A percentile compares a stretch with the other conserved stretches of the same genome.
These are phyloP conservation scores for Trichogramma dendrolimi DNA, from an alignment of 2,888 invertebrate genomes.

Conservation along the genomic window DNA sequence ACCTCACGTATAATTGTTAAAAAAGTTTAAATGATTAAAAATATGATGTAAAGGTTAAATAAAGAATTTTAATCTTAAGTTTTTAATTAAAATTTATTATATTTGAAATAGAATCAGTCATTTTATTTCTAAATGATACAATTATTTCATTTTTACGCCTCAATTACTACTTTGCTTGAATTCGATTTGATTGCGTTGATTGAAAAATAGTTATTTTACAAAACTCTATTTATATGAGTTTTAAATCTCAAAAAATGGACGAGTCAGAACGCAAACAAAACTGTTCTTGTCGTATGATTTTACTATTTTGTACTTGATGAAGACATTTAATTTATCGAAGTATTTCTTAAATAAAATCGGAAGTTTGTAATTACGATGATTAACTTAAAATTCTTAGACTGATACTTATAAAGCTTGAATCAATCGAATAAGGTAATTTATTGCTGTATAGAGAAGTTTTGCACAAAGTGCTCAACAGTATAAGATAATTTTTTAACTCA, in stretches of 20 bases:
- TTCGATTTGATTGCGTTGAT: conserved; percentile 14
- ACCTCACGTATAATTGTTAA: no score
- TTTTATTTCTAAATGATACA: conserved; percentile 16
- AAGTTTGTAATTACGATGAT: no score
- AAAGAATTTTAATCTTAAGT: no score
- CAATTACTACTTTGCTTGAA: conserved; percentile 17
- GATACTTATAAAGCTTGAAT: conserved; percentile 27
- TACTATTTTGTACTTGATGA: conserved; percentile 23
- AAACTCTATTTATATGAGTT: conserved; percentile 17
- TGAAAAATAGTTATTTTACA: conserved; percentile 10
- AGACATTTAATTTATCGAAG: conserved; percentile 5
- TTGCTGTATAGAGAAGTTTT: conserved; percentile 23
- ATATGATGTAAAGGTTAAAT: no score
- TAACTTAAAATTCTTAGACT: conserved; percentile 15
- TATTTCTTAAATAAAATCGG: no score
- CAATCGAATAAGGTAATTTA: conserved; percentile 22
- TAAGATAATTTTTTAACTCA: conserved; percentile 20
- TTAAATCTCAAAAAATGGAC: conserved; percentile 15
- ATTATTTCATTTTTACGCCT: background rate
- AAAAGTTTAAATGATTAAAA: no score
- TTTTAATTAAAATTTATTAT: conserved; percentile 20
- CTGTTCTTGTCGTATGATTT: background rate
- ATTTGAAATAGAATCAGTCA: conserved; percentile 26
- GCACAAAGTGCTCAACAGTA: conserved; percentile 19
- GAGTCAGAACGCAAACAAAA: conserved; percentile 15